Evolutionary conservation across 2,797 vertebrate species (phyloP).

Genomic region (Molossus molossus): DNA sequence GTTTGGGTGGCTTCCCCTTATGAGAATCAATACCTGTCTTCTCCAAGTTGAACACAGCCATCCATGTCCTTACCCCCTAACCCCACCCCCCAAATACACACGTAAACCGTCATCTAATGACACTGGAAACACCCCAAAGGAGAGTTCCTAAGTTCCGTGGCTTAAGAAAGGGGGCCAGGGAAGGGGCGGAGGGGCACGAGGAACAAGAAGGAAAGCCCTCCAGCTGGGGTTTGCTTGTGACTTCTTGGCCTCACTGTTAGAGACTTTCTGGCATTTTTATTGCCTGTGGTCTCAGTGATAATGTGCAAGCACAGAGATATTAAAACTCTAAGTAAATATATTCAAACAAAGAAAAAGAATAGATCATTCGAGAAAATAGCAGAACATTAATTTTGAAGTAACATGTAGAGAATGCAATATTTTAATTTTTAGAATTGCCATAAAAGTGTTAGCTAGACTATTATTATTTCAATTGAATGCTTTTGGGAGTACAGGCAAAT

Average conservation of each 20-base stretch:
- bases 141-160: slow-evolving; percentile 46
- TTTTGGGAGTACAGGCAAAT: slow-evolving; percentile 3
- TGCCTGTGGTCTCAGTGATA: slow-evolving; percentile 89
- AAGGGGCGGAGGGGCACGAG: not conserved
- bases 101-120: slow-evolving; percentile 83
- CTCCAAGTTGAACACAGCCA: not conserved
- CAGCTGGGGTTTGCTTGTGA: slow-evolving; percentile 89
- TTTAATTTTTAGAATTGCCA: slow-evolving; percentile 73
- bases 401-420: not conserved
- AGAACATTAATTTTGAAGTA: slow-evolving; percentile 72
- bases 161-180: not conserved
- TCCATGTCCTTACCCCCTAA: not conserved
- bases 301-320: slow-evolving; percentile 87
- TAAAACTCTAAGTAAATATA: slow-evolving; percentile 79
- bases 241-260: slow-evolving; percentile 87
- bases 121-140: slow-evolving; percentile 68
- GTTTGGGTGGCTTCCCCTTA: not conserved
- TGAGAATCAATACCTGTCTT: slow-evolving; percentile 53
- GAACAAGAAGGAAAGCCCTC: slow-evolving; percentile 70
- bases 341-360: slow-evolving; percentile 75
- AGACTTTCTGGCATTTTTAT: slow-evolving; percentile 90
- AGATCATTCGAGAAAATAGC: slow-evolving; percentile 72
- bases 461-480: slow-evolving; percentile 49
- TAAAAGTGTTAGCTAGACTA: slow-evolving; percentile 48
- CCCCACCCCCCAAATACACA: not conserved